Base-by-base conservation (phyloP, 2,888 invertebrate genomes). In the Pristionchus entomophagus region DNA sequence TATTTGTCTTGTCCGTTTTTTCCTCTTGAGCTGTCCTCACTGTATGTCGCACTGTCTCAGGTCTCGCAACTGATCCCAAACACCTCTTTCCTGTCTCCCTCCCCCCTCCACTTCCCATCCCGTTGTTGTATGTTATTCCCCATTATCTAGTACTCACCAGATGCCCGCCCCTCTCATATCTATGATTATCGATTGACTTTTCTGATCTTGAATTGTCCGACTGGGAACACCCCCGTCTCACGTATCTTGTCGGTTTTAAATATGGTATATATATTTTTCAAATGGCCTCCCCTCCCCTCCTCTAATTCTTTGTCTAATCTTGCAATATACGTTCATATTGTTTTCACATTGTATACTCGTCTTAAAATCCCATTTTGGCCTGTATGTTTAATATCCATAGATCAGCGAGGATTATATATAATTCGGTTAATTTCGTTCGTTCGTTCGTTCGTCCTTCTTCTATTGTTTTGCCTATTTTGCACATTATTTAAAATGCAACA, bases 311-410 rank as follows among this genome's bases (percentile, higher is more conserved):
- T 73, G 49, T 51, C n/a, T 51, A 80, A 80, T 22, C 78, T 51
- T 80, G 78, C 51, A 80, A 80, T 80, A 80, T 80, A 51, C 51
- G 73, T 73, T 73, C 41, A 32, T 73, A 73, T 45, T 38, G 3
- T 69, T 73, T 41, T 22, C 41, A 73, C 41, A 26, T 32, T 73
- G 73, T 73, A 73, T 73, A 73, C 73, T 73, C 73, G 17, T 22
- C 56, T 22, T n/a, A n/a, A n/a, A n/a, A n/a, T 56, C 56, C n/a
- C 22, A 8, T 4, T 56, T n/a, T 14, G 45, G 6, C 14, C 45
- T 14, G 45, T 65, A 45, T 45, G 35, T 65, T 65, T 65, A 29
- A 65, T 65, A 65, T 65, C 65, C 65, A 65, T 62, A 62, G 29
- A 65, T 65, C 65, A 65, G 65, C 65, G 65, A 65, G 65, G 35